A percentile compares a stretch with the other conserved stretches of the same genome.
Conservation (phyloP, 2,888 invertebrate genomes). For the Aethes cnicana region DNA sequence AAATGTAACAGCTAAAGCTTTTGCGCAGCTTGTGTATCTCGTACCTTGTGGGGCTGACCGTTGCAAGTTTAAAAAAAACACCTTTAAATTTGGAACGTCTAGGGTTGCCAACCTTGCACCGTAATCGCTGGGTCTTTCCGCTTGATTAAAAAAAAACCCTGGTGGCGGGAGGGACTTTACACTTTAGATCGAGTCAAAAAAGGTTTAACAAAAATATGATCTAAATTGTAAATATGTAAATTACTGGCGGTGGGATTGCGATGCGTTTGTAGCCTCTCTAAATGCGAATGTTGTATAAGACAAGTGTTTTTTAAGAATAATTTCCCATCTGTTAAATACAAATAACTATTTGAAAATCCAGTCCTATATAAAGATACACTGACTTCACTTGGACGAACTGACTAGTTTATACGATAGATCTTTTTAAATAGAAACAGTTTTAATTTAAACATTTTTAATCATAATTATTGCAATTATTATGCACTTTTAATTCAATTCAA, state of each 20-base stretch:
- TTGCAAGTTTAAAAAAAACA: constrained; percentile 47
- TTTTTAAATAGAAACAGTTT: too few species aligned
- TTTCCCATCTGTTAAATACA: too few species aligned
- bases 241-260: constrained; percentile 37
- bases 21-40: constrained; percentile 79
- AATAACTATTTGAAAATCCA: too few species aligned
- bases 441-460: too few species aligned
- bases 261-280: constrained; percentile 13
- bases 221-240: constrained; percentile 23
- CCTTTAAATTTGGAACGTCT: constrained; percentile 48
- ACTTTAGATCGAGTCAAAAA: constrained; percentile 43
- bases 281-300: background rate
- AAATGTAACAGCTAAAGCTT: constrained; percentile 76
- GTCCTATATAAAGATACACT: too few species aligned
- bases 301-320: background rate
- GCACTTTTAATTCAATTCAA: too few species aligned
- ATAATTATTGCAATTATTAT: too few species aligned
- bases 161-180: constrained; percentile 68
- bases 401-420: too few species aligned
- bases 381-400: too few species aligned
- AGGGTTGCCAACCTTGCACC: constrained; percentile 51
- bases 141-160: constrained; percentile 54
- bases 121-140: constrained; percentile 64
- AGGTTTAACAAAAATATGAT: background rate
- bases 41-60: constrained; percentile 73